Evolutionary conservation across 2,113 vertebrate species (phyloP).

Genomic region (Pygoscelis antarcticus): DNA sequence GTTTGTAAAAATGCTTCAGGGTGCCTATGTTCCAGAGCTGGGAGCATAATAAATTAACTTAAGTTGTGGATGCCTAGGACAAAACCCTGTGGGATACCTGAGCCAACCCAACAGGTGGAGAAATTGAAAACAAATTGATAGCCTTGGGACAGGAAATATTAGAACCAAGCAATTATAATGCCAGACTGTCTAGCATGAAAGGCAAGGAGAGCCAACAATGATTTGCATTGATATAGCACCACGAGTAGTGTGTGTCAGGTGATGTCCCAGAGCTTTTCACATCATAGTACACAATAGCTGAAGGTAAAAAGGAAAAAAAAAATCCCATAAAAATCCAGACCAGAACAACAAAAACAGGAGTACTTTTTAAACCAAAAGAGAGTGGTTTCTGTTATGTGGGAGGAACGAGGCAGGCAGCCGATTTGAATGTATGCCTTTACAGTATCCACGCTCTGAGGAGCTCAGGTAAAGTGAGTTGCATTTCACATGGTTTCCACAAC

Average conservation of each 20-base stretch:
- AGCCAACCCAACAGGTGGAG: conserved; percentile 34
- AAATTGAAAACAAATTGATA: conserved; percentile 62
- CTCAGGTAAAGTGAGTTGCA: accelerated
- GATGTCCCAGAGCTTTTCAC: not conserved
- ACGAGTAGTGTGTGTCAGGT: not conserved
- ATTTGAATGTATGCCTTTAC: not conserved
- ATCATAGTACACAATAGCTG: not conserved
- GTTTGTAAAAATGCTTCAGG: conserved; percentile 47
- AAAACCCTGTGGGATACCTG: conserved; percentile 39
- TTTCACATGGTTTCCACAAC: not conserved
- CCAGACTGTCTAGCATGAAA: conserved; percentile 34
- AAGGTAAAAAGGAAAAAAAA: not conserved
- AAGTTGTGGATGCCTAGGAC: conserved; percentile 5
- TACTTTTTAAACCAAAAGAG: not conserved
- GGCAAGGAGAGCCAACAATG: conserved; percentile 1
- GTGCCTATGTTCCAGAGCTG: conserved; percentile 15
- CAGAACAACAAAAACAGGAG: not conserved
- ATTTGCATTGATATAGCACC: conserved; percentile 25
- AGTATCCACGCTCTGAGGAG: not conserved
- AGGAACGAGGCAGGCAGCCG: not conserved
- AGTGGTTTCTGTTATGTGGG: not conserved
- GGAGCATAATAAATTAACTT: conserved; percentile 57
- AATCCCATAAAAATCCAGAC: not conserved
- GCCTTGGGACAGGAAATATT: conserved; percentile 64
- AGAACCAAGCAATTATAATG: conserved; percentile 47